phyloP scores from a whole-genome alignment of 2,797 vertebrate species.

The Hippocampus kuda region DNA sequence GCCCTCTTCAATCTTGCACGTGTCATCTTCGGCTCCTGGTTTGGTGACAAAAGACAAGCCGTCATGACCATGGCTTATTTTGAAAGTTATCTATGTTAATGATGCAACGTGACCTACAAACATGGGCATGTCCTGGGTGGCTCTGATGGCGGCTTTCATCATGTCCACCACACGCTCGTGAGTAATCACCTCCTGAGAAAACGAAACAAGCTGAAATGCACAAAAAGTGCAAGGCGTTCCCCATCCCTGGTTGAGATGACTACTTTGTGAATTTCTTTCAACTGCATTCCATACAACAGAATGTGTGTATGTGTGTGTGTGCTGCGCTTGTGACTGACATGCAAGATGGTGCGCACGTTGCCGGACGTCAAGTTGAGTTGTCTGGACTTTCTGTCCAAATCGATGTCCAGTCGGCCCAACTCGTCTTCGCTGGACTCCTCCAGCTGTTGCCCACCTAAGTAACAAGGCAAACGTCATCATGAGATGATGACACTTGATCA shows the following conservation, averaged over 20 bases:
- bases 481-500: not conserved
- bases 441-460: conserved; percentile 42
- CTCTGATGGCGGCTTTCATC: conserved; percentile 93
- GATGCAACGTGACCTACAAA: conserved; percentile 74
- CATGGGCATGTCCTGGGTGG: conserved; percentile 80
- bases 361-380: conserved; percentile 84
- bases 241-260: too few species aligned
- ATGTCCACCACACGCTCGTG: conserved; percentile 91
- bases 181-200: conserved; percentile 81
- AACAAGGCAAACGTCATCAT: not conserved
- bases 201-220: not conserved
- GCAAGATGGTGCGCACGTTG: conserved; percentile 86
- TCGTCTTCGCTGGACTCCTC: conserved; percentile 65
- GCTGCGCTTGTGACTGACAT: conserved; percentile 66
- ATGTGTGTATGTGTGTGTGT: too few species aligned
- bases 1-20: conserved; percentile 88
- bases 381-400: conserved; percentile 81
- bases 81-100: not conserved
- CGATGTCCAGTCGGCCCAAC: conserved; percentile 73
- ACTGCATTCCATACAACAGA: too few species aligned
- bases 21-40: conserved; percentile 94
- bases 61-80: too few species aligned
- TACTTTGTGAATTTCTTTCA: too few species aligned
- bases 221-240: not conserved
- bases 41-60: not conserved